Conservation (phyloP, 1,140 invertebrate genomes). For the Fopius arisanus region DNA sequence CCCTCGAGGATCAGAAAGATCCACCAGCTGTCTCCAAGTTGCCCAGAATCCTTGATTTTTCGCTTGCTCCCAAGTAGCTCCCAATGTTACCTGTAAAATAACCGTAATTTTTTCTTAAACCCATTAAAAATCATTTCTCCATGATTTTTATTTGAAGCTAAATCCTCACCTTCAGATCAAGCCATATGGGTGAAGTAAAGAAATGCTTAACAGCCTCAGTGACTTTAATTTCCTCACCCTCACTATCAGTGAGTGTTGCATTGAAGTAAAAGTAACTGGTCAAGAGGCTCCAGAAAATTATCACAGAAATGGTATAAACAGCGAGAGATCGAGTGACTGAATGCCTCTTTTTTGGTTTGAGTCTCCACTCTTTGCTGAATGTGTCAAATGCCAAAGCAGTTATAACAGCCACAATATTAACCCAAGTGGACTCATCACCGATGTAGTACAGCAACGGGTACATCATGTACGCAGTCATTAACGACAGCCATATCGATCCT, state of each 20-base stretch:
- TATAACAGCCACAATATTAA: constrained; percentile 71
- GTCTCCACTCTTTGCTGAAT: constrained; percentile 80
- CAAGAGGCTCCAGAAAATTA: constrained; percentile 79
- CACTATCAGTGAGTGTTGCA: constrained; percentile 82
- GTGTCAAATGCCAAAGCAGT: constrained; percentile 75
- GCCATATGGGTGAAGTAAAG: constrained; percentile 84
- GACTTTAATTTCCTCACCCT: constrained; percentile 87
- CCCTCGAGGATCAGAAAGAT: constrained; percentile 86
- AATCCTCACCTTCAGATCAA: constrained; percentile 64
- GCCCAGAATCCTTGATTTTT: constrained; percentile 80
- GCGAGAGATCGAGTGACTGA: constrained; percentile 60
- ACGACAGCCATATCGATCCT: constrained; percentile 73
- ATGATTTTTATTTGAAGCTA: not conserved
- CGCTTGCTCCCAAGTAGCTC: constrained; percentile 78
- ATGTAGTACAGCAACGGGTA: constrained; percentile 73
- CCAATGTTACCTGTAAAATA: constrained; percentile 64
- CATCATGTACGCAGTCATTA: constrained; percentile 74
- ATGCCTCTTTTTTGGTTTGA: constrained; percentile 68
- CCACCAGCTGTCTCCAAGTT: constrained; percentile 86
- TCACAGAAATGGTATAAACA: constrained; percentile 68
- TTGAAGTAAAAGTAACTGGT: constrained; percentile 88
- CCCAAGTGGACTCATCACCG: constrained; percentile 74
- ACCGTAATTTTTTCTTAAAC: not conserved
- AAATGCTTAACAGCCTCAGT: constrained; percentile 90
- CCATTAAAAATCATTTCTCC: not conserved